A percentile compares a stretch with the other conserved stretches of the same genome.
These are phyloP conservation scores for Falco naumanni DNA, from an alignment of 2,797 vertebrate species.

Conservation along the genomic window DNA sequence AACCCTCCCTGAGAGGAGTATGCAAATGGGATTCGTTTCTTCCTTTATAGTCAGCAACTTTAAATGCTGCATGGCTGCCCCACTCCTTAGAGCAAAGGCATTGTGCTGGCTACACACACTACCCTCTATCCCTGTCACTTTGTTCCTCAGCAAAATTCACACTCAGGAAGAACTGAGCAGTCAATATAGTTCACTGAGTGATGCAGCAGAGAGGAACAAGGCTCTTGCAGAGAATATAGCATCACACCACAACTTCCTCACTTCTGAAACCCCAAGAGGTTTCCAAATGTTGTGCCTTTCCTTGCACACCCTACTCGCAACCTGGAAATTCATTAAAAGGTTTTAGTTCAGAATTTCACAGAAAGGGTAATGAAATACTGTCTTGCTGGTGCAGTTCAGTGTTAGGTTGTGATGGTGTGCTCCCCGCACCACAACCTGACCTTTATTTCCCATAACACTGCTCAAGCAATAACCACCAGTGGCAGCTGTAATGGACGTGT, in stretches of 20 bases:
- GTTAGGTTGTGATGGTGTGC: not conserved
- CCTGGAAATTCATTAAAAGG: not conserved
- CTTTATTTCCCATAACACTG: too few species aligned
- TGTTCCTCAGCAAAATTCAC: not conserved
- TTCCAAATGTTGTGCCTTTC: not conserved
- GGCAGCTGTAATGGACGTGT: too few species aligned
- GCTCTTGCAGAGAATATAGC: not conserved
- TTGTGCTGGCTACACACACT: not conserved
- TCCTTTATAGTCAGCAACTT: not conserved
- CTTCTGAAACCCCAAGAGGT: not conserved
- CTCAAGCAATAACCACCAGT: too few species aligned
- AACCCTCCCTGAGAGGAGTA: not conserved
- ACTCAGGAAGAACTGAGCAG: not conserved
- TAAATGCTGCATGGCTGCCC: not conserved
- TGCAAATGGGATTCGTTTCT: conserved; percentile 24
- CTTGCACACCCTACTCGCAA: not conserved
- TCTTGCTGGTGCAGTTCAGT: not conserved
- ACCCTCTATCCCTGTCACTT: not conserved
- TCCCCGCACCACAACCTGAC: too few species aligned
- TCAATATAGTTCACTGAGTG: not conserved
- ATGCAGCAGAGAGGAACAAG: not conserved
- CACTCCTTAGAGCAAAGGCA: not conserved
- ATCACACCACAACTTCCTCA: not conserved
- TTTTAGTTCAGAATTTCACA: not conserved
- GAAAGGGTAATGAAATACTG: conserved; percentile 2